Conservation (phyloP, 2,113 vertebrate species). For the Hiodon tergisus region DNA sequence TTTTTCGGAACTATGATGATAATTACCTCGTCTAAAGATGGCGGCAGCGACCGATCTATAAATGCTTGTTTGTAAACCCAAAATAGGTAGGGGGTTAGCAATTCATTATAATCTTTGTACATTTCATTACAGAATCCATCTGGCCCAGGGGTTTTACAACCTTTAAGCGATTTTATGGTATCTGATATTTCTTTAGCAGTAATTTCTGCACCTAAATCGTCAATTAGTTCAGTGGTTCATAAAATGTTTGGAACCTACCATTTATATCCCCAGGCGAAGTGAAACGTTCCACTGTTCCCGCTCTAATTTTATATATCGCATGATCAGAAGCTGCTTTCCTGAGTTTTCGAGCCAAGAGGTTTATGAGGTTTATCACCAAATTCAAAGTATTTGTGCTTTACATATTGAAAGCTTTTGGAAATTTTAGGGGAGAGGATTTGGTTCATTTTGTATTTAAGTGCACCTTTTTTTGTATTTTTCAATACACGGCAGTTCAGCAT, state of each 20-base stretch:
- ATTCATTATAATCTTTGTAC: neutral
- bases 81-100: neutral
- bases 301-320: neutral
- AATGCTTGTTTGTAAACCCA: no score
- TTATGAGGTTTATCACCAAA: conserved; percentile 10
- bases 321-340: neutral
- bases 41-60: no score
- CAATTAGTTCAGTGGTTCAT: neutral
- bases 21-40: no score
- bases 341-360: neutral
- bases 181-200: neutral
- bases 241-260: neutral
- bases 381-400: conserved; percentile 9
- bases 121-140: neutral
- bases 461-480: neutral
- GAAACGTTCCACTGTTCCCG: neutral
- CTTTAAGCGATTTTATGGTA: neutral
- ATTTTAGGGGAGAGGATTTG: conserved; percentile 5
- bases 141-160: neutral
- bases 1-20: no score
- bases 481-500: neutral
- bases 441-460: conserved; percentile 2
- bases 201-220: neutral
- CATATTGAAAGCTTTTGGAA: neutral
- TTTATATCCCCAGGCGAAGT: neutral